These are phyloP conservation scores for Hybos culiciformis DNA, from an alignment of 2,888 invertebrate genomes.

Conservation along the genomic window DNA sequence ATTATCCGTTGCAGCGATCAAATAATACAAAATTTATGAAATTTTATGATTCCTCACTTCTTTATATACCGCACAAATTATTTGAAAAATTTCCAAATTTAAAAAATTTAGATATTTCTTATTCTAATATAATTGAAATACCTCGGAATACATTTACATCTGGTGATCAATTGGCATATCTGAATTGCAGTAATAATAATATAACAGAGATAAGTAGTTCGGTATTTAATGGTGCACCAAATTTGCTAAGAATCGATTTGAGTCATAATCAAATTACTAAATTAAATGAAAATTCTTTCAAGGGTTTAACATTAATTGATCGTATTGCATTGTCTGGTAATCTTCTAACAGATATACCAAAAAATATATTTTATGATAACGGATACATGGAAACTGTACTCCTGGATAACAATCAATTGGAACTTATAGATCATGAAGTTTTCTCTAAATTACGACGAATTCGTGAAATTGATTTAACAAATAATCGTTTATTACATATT, in stretches of 20 bases:
- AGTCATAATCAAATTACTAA: conserved; percentile 25
- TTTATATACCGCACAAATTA: conserved; percentile 31
- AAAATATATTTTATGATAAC: conserved; percentile 29
- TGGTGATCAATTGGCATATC: conserved; percentile 25
- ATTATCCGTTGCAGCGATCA: conserved; percentile 19
- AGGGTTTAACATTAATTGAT: conserved; percentile 26
- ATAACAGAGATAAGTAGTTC: conserved; percentile 29
- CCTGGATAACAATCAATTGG: conserved; percentile 27
- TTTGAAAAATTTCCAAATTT: conserved; percentile 28
- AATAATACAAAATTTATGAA: conserved; percentile 32
- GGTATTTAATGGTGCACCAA: conserved; percentile 29
- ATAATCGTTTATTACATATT: conserved; percentile 23
- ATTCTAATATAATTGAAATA: conserved; percentile 29
- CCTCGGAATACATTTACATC: conserved; percentile 30
- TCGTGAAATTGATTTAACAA: conserved; percentile 27
- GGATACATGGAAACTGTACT: conserved; percentile 25
- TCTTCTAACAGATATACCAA: conserved; percentile 21
- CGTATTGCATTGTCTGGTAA: conserved; percentile 28
- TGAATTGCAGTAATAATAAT: conserved; percentile 30
- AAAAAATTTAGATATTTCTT: conserved; percentile 29
- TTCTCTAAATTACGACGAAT: conserved; percentile 28
- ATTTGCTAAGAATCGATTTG: conserved; percentile 27
- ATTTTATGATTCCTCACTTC: conserved; percentile 30
- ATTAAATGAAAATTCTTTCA: conserved; percentile 28
- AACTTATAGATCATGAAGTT: conserved; percentile 25